Conservation (phyloP, 2,888 invertebrate genomes). For the Torymus aiolomorphi region DNA sequence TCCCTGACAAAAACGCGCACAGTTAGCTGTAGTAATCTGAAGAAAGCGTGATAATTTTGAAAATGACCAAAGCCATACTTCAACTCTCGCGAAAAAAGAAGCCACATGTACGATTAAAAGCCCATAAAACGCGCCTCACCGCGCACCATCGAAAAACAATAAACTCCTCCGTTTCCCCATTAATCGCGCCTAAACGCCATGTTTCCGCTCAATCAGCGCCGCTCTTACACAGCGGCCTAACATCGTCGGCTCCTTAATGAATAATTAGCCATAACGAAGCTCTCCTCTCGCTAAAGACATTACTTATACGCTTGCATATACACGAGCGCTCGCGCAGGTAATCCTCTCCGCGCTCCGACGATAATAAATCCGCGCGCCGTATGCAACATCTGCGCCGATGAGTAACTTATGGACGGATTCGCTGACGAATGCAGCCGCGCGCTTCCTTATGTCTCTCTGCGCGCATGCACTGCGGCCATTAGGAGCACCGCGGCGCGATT, state of each 20-base stretch:
- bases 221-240: constrained; percentile 21
- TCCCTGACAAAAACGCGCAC: too few relatives aligned
- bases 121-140: background rate
- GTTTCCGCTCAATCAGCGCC: constrained; percentile 11
- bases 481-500: constrained; percentile 43
- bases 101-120: background rate
- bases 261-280: constrained; percentile 48
- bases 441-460: constrained; percentile 61
- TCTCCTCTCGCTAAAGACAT: constrained; percentile 64
- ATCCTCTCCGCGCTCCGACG: constrained; percentile 54
- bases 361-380: constrained; percentile 65
- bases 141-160: constrained; percentile 6
- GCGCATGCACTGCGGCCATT: constrained; percentile 51
- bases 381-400: constrained; percentile 66
- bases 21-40: too few relatives aligned
- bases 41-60: too few relatives aligned
- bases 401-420: constrained; percentile 65
- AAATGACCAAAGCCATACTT: too few relatives aligned
- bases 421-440: constrained; percentile 60
- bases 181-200: background rate
- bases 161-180: background rate
- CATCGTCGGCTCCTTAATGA: constrained; percentile 29
- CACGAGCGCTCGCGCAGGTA: constrained; percentile 63
- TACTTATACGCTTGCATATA: constrained; percentile 64
- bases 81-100: background rate